phyloP scores from a whole-genome alignment of 2,113 vertebrate genomes.

The Stictonetta naevosa region DNA sequence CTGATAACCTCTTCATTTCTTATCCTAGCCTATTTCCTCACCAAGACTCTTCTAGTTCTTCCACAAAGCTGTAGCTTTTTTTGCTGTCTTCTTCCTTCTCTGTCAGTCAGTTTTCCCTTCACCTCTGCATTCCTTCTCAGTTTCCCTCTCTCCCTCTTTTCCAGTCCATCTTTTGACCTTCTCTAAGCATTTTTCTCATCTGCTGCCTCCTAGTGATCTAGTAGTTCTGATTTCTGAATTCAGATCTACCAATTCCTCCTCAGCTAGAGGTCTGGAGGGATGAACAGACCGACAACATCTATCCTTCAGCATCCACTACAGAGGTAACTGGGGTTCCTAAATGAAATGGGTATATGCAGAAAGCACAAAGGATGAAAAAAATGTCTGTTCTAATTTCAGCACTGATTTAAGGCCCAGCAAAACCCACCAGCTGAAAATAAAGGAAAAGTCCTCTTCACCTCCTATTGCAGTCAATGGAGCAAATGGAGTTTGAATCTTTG shows the following conservation, averaged over 20 bases:
- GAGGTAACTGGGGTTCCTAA: neutral
- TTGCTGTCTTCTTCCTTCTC: neutral
- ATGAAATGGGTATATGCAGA: conserved; percentile 26
- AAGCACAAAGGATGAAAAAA: conserved; percentile 25
- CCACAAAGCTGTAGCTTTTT: neutral
- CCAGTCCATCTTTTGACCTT: neutral
- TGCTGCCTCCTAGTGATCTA: neutral
- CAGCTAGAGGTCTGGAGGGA: neutral
- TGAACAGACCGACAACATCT: neutral
- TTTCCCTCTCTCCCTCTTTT: neutral
- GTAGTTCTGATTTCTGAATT: neutral
- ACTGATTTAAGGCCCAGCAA: neutral
- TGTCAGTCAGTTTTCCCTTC: neutral
- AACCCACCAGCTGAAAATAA: neutral
- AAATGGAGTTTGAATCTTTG: conserved; percentile 14
- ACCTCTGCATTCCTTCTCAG: neutral
- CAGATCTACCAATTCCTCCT: neutral
- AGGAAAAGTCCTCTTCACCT: conserved; percentile 37
- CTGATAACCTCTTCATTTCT: neutral
- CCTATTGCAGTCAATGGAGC: neutral
- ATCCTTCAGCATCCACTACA: neutral
- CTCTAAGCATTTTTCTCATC: neutral
- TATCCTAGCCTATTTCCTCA: neutral
- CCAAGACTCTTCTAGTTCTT: neutral
- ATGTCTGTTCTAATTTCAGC: conserved; percentile 20